Evolutionary conservation across 1,140 invertebrate species (phyloP), one percentile per base, ranked within the genome.

Genomic region (Mamestra configurata): DNA sequence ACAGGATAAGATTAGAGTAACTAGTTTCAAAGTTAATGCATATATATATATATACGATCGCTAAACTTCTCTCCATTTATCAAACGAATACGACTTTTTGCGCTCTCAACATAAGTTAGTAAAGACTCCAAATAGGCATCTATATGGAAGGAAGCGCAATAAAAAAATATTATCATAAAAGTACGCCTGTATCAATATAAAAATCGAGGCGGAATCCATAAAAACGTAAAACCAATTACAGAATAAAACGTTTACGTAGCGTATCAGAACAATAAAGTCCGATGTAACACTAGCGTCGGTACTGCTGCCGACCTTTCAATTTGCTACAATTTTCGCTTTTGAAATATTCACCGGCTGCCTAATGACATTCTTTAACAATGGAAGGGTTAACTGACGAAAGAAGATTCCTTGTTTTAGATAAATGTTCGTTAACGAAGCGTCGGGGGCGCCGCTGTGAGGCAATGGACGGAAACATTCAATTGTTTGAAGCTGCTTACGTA

Each of bases 151-250:
- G 53, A 55, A 24, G 11, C 0, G 49, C 22, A n/a, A 53, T 53
- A 51, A 53, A 53, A 71, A 72, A 53, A 24, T 46, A 46, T 46
- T 40, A 40, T 7, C 35, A 72, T 55, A 37, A 53, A 53, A 51
- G 27, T 72, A 53, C 13, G 2, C 8, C 22, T 31, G 24, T 53
- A 72, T 53, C 46, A 35, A 35, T 53, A 72, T 53, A 53, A 51
- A 51, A 57, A 55, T 72, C 27, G 51, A 22, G 20, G n/a, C 18
- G 35, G 53, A 18, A 40, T 57, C 53, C 71, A 57, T 73, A 73
- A 73, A 72, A 73, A 53, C 24, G 49, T 73, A 37, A 73, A 73
- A 73, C 18, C 68, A 71, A 57, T 57, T 73, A 57, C 71, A 49
- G 35, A 35, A 43, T 24, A 57, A 57, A 55, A 40, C 31, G 53